Base-by-base conservation (phyloP, 2,113 vertebrate species). In the Antigone vipio region DNA sequence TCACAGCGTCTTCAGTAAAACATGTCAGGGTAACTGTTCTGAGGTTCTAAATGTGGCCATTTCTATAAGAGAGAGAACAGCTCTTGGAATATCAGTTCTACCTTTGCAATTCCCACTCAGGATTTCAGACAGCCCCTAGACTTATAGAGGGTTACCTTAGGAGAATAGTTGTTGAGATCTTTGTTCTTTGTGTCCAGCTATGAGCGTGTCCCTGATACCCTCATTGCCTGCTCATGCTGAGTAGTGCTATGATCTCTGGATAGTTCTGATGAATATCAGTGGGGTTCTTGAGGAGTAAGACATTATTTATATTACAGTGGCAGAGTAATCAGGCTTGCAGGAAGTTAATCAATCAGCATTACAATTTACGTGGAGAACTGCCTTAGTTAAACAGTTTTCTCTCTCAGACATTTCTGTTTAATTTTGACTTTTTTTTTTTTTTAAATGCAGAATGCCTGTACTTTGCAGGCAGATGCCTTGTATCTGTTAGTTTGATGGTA, bases 351-450 rank as follows among this genome's bases (percentile, higher is more conserved):
- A 49, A 24, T 11, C 47, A 69, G 32, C 67, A 38, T 19, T 32
- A 7, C 5, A 44, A 16, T 3, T 44, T 4, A 1, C 27, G 64
- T 42, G 24, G 44, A 69, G 58, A 59, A 14, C 2, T 18, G 38
- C 68, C 58, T 74, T 15, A 0, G 1, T 7, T 4, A 2, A 52
- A 11, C 21, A 3, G 18, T 53, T 7, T 9, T 62, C 22, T n/a
- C 50, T 5, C 50, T 5, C 8, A 17, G 5, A 63, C 13, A 9
- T 26, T 47, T 29, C 62, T 64, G 4, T 5, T 11, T 12, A 34
- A 4, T 1, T 64, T 29, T 42, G 6, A 20, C 9, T 38, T 66
- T n/a, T 52, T 63, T 55, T 24, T 12, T 1, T 63, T 55, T 24
- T 12, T 1, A 2, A 44, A 15, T 20, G 9, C 38, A 82, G 44